Evolutionary conservation across 2,113 vertebrate genomes (phyloP).

Genomic region (Mastomys natalensis): DNA sequence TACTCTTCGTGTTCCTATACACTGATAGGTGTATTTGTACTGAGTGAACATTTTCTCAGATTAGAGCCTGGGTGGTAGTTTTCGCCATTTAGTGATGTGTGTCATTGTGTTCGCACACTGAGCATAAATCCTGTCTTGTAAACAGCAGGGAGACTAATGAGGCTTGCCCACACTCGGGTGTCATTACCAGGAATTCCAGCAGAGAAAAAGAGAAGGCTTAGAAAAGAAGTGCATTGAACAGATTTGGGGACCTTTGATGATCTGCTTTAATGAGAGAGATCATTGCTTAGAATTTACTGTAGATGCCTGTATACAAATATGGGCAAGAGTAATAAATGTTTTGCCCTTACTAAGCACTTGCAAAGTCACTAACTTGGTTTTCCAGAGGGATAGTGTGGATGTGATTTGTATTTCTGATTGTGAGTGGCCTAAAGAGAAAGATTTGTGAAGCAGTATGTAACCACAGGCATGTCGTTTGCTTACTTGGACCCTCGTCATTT

Average conservation of each 20-base stretch:
- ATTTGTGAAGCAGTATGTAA: conserved; percentile 56
- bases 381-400: conserved; percentile 73
- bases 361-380: conserved; percentile 72
- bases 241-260: conserved; percentile 36
- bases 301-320: not conserved
- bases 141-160: conserved; percentile 86
- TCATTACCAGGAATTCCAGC: conserved; percentile 81
- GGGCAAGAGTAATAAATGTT: conserved; percentile 52
- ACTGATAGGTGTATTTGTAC: conserved; percentile 77
- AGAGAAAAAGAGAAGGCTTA: conserved; percentile 78
- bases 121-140: conserved; percentile 87
- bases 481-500: conserved; percentile 19
- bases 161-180: conserved; percentile 82
- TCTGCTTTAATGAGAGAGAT: conserved; percentile 32
- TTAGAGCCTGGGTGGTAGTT: conserved; percentile 82
- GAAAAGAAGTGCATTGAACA: conserved; percentile 28
- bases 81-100: conserved; percentile 84
- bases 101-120: conserved; percentile 86
- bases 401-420: conserved; percentile 60
- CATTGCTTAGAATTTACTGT: not conserved
- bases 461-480: not conserved
- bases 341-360: conserved; percentile 78
- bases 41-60: conserved; percentile 83
- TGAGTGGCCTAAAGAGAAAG: conserved; percentile 37
- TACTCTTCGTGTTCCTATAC: conserved; percentile 74